Evolutionary conservation across 1,140 invertebrate species (phyloP).

Genomic region (Neuroterus valhalla): DNA sequence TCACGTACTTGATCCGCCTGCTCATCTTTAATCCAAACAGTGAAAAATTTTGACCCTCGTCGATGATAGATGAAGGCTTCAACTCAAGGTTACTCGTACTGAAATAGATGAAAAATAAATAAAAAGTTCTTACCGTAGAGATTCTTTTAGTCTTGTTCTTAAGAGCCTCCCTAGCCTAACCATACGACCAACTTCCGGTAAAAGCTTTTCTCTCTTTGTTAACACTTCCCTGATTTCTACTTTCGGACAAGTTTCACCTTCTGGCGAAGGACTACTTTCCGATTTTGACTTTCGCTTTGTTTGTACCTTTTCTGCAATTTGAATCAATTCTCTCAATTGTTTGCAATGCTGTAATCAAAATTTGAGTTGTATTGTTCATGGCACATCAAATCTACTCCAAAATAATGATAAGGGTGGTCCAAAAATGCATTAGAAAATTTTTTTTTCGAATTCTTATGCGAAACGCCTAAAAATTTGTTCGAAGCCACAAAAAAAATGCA

Average conservation of each 20-base stretch:
- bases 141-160: conserved; percentile 81
- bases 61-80: no score
- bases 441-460: no score
- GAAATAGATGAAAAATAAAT: conserved; percentile 29
- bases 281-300: conserved; percentile 44
- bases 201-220: conserved; percentile 79
- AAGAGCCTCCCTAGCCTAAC: conserved; percentile 82
- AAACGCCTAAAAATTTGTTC: no score
- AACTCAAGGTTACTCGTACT: no score
- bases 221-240: conserved; percentile 75
- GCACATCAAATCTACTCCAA: no score
- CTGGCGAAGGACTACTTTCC: conserved; percentile 36
- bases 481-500: no score
- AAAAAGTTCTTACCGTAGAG: conserved; percentile 62
- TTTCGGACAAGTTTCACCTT: conserved; percentile 42
- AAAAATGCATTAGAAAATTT: no score
- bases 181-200: conserved; percentile 84
- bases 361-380: not conserved
- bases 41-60: no score
- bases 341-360: conserved; percentile 74
- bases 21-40: no score
- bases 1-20: no score
- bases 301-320: conserved; percentile 67
- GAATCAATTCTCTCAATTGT: conserved; percentile 77
- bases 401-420: no score